Conservation (phyloP, 2,113 vertebrate species). For the Lepisosteus oculatus region DNA sequence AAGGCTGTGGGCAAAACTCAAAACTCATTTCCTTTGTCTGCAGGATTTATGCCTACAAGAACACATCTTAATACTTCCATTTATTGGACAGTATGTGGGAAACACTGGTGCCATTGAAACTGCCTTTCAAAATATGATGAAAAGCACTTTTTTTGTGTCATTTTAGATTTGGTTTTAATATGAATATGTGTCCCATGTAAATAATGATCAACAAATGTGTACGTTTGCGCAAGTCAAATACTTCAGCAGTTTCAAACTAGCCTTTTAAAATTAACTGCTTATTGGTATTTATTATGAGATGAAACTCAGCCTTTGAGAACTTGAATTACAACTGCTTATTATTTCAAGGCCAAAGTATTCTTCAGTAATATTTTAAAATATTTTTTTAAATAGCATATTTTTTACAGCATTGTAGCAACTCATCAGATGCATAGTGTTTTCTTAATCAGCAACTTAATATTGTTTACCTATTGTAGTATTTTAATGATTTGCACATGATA, state of each 20-base stretch:
- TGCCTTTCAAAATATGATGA: constrained; percentile 2
- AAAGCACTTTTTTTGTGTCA: constrained; percentile 4
- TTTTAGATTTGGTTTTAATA: not conserved
- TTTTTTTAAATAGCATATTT: constrained; percentile 28
- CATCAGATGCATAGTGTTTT: constrained; percentile 21
- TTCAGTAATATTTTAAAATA: constrained; percentile 14
- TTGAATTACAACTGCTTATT: constrained; percentile 13
- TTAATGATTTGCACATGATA: constrained; percentile 22
- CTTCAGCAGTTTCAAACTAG: constrained; percentile 2
- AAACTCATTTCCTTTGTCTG: not conserved
- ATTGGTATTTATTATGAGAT: not conserved
- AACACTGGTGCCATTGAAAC: constrained; percentile 3
- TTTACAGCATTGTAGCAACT: constrained; percentile 24
- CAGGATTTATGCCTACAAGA: not conserved
- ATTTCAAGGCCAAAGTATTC: constrained; percentile 31
- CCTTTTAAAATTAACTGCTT: constrained; percentile 1
- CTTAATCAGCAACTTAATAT: constrained; percentile 9
- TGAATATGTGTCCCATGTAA: not conserved
- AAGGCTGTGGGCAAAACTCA: not conserved
- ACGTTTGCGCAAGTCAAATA: constrained; percentile 2
- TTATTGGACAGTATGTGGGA: not conserved
- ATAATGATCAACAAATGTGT: not conserved
- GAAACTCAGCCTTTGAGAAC: constrained; percentile 25
- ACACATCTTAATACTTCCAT: not conserved
- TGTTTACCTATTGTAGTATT: constrained; percentile 16